Evolutionary conservation across 2,888 invertebrate genomes (phyloP), one percentile per base, ranked within the genome.

Genomic region (Heteromyza rotundicornis): DNA sequence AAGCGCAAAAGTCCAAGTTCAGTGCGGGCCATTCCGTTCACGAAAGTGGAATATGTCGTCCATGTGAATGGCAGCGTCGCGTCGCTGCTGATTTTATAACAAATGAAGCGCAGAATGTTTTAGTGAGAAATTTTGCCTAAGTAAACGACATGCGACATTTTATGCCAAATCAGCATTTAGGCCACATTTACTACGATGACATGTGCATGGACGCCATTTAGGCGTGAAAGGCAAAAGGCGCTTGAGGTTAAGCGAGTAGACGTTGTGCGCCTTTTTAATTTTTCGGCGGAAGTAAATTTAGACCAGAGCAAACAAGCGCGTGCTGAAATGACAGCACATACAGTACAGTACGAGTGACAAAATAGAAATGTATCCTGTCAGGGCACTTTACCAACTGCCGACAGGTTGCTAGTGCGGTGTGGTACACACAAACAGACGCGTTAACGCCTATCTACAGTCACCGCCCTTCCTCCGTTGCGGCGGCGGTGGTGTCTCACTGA

Each of bases 371-470:
- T n/a, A n/a, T n/a, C n/a, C 5, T 27, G 27, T 27, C 27, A 27
- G 27, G 7, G 27, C 5, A 27, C 27, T 27, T 27, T 27, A 7
- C 10, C 10, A 27, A 27, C 10, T 27, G 27, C 27, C 14, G 5
- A 3, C 10, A n/a, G 14, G 40, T 8, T n/a, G 40, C 27, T n/a
- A 40, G 12, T 40, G 40, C n/a, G 8, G 40, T n/a, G 40, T 14
- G 47, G 2, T 8, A 19, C 2, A 19, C 20, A 19, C 47, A 47
- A 17, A 19, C 20, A 47, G 17, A 19, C 20, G 47, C 47, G 14
- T 64, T 65, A 65, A 68, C 70, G 68, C 67, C 70, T 68, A 66
- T 67, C 65, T 66, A 68, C 62, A 57, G 32, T 16, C 53, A 14
- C 32, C 53, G 32, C 32, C 7, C 12, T 32, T 32, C 10, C 19